These are phyloP conservation scores for Onychomys torridus DNA, from an alignment of 2,797 vertebrate genomes.

Conservation along the genomic window DNA sequence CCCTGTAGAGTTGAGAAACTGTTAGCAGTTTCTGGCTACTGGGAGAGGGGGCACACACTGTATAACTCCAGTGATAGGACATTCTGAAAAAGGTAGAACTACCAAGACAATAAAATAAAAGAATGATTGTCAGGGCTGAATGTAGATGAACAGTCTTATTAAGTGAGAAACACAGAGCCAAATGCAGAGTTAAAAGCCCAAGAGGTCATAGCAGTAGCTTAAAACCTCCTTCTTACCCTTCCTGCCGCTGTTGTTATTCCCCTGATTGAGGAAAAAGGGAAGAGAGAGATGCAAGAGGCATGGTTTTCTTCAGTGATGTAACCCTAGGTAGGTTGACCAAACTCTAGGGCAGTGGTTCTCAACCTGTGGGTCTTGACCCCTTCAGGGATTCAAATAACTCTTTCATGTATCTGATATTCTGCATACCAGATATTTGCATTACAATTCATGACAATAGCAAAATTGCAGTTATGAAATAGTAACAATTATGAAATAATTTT, in stretches of 20 bases:
- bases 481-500: background rate
- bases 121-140: no score
- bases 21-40: background rate
- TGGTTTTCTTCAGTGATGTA: background rate
- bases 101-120: background rate
- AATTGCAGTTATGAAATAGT: background rate
- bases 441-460: background rate
- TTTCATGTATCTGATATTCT: background rate
- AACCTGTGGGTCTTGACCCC: background rate
- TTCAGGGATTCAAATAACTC: background rate
- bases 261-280: background rate
- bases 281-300: background rate
- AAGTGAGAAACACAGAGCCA: no score
- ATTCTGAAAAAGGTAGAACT: background rate
- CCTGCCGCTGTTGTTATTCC: no score
- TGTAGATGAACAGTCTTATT: no score
- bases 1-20: no score
- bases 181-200: no score
- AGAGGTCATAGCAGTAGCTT: no score
- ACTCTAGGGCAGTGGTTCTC: background rate
- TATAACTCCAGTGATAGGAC: background rate
- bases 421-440: background rate
- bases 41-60: no score
- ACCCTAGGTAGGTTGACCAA: background rate
- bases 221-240: no score